Percentiles rank a stretch among this genome's conserved stretches.
Evolutionary conservation across 2,797 vertebrate species (phyloP).

Genomic region (Caiman crocodilus): DNA sequence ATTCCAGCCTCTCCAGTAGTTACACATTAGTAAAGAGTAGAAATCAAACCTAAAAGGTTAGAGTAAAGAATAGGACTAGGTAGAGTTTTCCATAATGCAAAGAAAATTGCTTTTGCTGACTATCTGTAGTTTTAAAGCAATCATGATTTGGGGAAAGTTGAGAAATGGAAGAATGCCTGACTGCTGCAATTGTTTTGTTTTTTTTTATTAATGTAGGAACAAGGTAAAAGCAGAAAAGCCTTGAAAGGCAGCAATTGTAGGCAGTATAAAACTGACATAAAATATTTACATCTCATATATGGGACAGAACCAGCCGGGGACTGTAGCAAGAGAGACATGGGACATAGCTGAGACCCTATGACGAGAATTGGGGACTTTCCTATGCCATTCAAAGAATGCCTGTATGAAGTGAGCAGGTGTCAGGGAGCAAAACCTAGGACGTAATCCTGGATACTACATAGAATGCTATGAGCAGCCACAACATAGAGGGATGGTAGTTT

Average conservation of each 20-base stretch:
- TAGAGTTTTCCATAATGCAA: constrained; percentile 66
- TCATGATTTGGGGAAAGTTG: constrained; percentile 74
- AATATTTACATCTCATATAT: constrained; percentile 63
- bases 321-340: neutral
- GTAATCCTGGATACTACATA: too few species aligned
- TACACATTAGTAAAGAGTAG: neutral
- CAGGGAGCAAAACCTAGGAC: too few species aligned
- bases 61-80: constrained; percentile 54
- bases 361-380: neutral
- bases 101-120: constrained; percentile 81
- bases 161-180: constrained; percentile 53
- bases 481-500: too few species aligned
- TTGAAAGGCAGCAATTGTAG: constrained; percentile 59
- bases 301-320: neutral
- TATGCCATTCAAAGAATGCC: neutral
- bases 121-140: constrained; percentile 79
- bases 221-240: constrained; percentile 12
- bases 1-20: neutral
- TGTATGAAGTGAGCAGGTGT: neutral
- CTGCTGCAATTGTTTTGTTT: neutral
- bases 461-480: too few species aligned
- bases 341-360: neutral
- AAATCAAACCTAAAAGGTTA: neutral
- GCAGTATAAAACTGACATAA: constrained; percentile 52
- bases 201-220: constrained; percentile 46